Base-by-base conservation (phyloP, 1,140 invertebrate species). In the Thrips palmi region DNA sequence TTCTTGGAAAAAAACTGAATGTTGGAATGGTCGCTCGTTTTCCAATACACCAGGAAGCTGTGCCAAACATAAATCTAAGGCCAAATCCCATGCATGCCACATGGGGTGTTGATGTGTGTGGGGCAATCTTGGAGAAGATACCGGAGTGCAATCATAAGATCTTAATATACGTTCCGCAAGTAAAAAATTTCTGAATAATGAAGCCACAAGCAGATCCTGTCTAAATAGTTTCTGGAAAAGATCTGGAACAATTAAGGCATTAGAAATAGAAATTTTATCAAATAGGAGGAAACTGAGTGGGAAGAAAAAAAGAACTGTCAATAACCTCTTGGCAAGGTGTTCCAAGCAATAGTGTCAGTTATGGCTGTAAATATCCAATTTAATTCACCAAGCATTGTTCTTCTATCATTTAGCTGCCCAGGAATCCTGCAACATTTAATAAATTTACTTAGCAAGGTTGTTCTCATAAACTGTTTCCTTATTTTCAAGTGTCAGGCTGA, bases 361-460 rank as follows among this genome's bases (percentile, higher is more conserved):
- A 99, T 97, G 5, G 94, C 94, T 23, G 94, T 98, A 62, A 98
- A 98, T 53, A 99, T 96, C 94, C 94, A 99, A 65, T 98, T 98
- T 28, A 99, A 64, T 65, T 98, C 93, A 37, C 94, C 94, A 40
- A 97, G 68, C 82, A 97, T 92, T 19, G 94, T 97, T 49, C 89
- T 70, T 23, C 94, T 67, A 64, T 98, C 94, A 47, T 80, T 89
- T 37, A 96, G 67, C 54, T 84, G 77, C 5, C 94, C 94, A 23
- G 93, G 94, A 49, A 99, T 91, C 60, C 84, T 86, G 46, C 41
- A 54, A 53, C 46, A 42, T 43, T 37, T 32, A 30, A 38, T 53
- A 45, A 27, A 42, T 45, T 46, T n/a, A 37, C 19, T 37, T 42
- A 29, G 18, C 29, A 30, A 33, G 24, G 19, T 11, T 37, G 22